These are phyloP conservation scores for Rallus crepitans DNA, from an alignment of 2,797 vertebrate genomes.

Conservation along the genomic window DNA sequence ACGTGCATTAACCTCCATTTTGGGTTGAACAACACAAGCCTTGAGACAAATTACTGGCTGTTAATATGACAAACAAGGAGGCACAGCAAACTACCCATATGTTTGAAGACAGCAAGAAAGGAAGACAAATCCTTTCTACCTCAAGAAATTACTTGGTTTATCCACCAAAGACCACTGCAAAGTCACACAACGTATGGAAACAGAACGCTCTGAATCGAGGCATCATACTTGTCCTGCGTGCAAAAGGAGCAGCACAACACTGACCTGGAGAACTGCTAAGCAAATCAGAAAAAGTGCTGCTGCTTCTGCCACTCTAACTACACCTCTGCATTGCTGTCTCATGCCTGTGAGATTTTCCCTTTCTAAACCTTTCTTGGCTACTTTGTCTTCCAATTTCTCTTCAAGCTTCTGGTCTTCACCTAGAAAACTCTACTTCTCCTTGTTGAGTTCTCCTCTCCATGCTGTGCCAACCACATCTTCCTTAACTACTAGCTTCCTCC, in stretches of 20 bases:
- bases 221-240: background rate
- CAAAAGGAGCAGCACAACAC: background rate
- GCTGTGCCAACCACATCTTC: background rate
- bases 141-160: background rate
- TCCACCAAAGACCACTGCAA: background rate
- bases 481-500: slow-evolving; percentile 7
- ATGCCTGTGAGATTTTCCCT: background rate
- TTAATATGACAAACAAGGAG: background rate
- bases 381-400: background rate
- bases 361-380: background rate
- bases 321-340: background rate
- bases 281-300: background rate
- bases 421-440: background rate
- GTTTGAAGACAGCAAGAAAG: background rate
- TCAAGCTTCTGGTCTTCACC: background rate
- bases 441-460: background rate
- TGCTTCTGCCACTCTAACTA: background rate
- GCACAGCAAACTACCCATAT: background rate
- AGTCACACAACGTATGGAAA: background rate
- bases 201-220: background rate
- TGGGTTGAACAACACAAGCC: background rate
- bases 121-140: background rate
- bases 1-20: background rate
- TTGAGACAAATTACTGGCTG: background rate
- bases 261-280: background rate